Conservation (phyloP, 2,113 vertebrate species). For the Hemiprocne comata region DNA sequence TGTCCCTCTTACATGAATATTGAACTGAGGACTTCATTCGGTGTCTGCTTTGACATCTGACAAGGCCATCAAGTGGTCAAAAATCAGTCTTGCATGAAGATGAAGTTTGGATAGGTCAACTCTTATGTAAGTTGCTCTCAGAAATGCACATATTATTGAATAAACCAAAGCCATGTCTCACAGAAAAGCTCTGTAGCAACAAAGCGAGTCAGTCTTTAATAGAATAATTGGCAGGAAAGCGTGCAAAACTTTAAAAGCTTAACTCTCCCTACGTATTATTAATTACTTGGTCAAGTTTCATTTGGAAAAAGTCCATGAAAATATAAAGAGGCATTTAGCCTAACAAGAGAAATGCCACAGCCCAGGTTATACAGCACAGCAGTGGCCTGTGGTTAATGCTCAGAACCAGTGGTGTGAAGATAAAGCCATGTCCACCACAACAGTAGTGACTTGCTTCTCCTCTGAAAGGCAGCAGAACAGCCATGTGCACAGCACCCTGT, state of each 20-base stretch:
- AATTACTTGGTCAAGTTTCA: not conserved
- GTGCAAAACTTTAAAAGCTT: not conserved
- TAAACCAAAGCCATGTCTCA: not conserved
- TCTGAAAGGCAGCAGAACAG: not conserved
- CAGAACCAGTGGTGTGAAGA: rapidly evolving
- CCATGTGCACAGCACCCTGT: rapidly evolving
- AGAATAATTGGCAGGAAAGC: not conserved
- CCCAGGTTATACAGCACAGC: not conserved
- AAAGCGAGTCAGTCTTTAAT: not conserved
- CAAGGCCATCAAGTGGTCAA: rapidly evolving
- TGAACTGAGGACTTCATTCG: not conserved
- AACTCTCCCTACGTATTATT: not conserved
- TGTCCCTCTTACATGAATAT: not conserved
- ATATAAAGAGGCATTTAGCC: not conserved
- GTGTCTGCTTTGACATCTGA: not conserved
- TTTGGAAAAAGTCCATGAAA: not conserved
- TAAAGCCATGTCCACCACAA: not conserved
- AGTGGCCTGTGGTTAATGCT: not conserved
- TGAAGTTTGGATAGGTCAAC: not conserved
- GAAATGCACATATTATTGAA: not conserved
- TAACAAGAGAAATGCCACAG: not conserved
- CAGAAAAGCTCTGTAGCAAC: not conserved
- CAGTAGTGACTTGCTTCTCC: not conserved
- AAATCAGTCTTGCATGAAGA: not conserved
- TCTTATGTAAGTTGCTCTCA: not conserved